These are phyloP conservation scores for Craterocephalus amniculus DNA, from an alignment of 2,797 vertebrate genomes.

Conservation along the genomic window DNA sequence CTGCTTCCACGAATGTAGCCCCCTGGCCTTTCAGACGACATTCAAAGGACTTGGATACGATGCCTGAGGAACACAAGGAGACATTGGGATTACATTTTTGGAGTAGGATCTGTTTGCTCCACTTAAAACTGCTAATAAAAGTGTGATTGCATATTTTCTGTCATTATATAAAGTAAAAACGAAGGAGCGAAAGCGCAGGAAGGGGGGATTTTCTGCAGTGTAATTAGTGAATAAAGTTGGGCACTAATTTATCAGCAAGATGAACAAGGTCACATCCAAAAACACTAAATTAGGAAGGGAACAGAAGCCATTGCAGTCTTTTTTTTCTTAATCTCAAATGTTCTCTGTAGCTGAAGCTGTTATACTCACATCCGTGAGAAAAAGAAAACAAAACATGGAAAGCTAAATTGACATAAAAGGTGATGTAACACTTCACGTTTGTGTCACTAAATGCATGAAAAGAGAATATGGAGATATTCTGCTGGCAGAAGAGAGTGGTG, in stretches of 20 bases:
- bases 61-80: constrained; percentile 82
- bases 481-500: constrained; percentile 50
- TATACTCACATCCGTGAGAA: constrained; percentile 27
- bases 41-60: constrained; percentile 98
- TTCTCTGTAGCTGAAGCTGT: neutral
- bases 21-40: constrained; percentile 97
- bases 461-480: constrained; percentile 67
- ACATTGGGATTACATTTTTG: constrained; percentile 12
- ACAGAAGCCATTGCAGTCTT: neutral
- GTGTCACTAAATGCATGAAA: constrained; percentile 70
- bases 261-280: constrained; percentile 13
- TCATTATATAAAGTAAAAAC: neutral
- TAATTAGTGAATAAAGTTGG: neutral
- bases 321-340: neutral
- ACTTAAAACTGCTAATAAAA: neutral
- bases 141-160: neutral
- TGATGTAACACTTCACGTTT: constrained; percentile 63
- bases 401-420: constrained; percentile 53
- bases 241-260: constrained; percentile 15
- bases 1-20: constrained; percentile 92
- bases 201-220: neutral
- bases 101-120: neutral
- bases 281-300: neutral
- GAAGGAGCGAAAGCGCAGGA: neutral
- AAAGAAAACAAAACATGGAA: constrained; percentile 17